Evolutionary conservation across 1,140 invertebrate species (phyloP).

Genomic region (Gryllus bimaculatus): DNA sequence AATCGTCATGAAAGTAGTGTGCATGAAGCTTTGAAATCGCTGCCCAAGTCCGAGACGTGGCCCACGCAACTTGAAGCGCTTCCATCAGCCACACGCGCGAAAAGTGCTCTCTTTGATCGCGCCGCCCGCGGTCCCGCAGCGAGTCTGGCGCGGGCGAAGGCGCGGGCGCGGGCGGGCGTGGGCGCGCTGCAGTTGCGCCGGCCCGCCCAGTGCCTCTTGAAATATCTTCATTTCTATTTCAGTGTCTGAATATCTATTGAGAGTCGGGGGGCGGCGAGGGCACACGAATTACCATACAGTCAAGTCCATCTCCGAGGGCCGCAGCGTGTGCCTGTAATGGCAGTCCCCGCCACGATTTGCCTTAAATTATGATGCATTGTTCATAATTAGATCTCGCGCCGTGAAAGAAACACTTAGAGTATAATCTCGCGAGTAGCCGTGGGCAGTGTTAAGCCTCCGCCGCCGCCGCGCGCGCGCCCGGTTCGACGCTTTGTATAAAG

Average conservation of each 20-base stretch:
- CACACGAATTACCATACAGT: background rate
- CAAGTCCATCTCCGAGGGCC: background rate
- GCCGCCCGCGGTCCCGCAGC: too few species aligned
- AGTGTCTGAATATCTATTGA: slow-evolving; percentile 2
- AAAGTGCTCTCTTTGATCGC: background rate
- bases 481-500: slow-evolving; percentile 6
- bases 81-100: background rate
- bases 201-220: background rate
- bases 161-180: background rate
- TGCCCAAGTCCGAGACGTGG: too few species aligned
- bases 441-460: background rate
- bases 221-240: slow-evolving; percentile 2
- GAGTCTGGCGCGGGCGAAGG: too few species aligned
- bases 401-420: slow-evolving; percentile 9
- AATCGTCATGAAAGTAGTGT: too few species aligned
- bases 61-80: too few species aligned
- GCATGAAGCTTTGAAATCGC: too few species aligned
- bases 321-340: background rate
- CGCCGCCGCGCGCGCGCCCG: background rate
- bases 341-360: background rate
- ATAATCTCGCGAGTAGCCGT: background rate
- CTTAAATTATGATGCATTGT: slow-evolving; percentile 16
- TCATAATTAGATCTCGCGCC: slow-evolving; percentile 11
- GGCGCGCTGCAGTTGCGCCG: background rate
- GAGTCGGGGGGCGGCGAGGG: background rate